Evolutionary conservation across 2,797 vertebrate genomes (phyloP), one percentile per base, ranked within the genome.

Genomic region (Chromis chromis): DNA sequence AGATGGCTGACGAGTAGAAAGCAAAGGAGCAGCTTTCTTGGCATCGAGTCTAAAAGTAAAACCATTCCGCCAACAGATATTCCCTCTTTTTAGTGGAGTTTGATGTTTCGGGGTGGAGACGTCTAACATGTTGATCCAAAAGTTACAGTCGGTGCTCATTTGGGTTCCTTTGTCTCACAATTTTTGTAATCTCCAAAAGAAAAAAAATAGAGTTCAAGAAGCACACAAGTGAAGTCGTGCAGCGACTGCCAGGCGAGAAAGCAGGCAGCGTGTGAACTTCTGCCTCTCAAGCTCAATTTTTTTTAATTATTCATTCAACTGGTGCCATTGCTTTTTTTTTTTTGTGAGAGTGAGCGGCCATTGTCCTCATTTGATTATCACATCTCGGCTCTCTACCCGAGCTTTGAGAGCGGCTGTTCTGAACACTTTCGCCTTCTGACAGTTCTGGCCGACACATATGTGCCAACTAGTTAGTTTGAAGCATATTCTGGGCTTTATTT

Each of bases 1-100:
- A 90, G 88, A 89, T 86, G 85, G 82, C 62, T 62, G 58, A 67
- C 44, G 69, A 65, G 68, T 39, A 74, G 67, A 71, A 69, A 11
- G 4, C 36, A 63, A 67, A 65, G 31, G 7, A 74, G 44, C 22
- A 62, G 68, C 72, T 66, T 77, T 46, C 48, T 70, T 85, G 77
- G 82, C 81, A 53, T 19, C 0, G 27, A 54, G 60, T 65, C 28
- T 72, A 1, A 79, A 81, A 67, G 63, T 59, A 74, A 74, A 86
- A 63, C 46, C 62, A 58, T 65, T 44, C 70, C 68, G 65, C 24
- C 52, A 44, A 24, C 62, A 78, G 61, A 84, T 52, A 76, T 50
- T 66, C 50, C n/a, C 68, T 70, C 22, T 11, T 48, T n/a, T 66
- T 49, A 66, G 46, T 17, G 21, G 42, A 17, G 42, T 44, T 71